Evolutionary conservation across 2,888 invertebrate genomes (phyloP), one percentile per base, ranked within the genome.

Genomic region (Subacronicta megacephala): DNA sequence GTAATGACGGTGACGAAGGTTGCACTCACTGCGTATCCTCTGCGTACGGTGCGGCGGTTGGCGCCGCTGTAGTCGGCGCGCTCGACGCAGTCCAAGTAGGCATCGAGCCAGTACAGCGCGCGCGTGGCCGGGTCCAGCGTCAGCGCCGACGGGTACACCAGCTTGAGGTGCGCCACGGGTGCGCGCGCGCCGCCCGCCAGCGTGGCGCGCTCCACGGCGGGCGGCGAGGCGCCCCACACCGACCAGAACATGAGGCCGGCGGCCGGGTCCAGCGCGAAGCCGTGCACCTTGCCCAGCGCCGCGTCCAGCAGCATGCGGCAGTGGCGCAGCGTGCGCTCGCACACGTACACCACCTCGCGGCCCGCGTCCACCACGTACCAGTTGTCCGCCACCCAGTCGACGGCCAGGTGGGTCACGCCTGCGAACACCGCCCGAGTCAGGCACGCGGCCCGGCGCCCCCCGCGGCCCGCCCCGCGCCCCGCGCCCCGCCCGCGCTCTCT

Each of bases 331-430:
- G 93, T 82, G 46, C 91, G 90, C 61, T 95, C 95, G 90, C 98
- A 98, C 74, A 96, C 93, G 89, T 96, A 96, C 72, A 98, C 95
- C 86, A 96, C 95, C 82, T 96, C 96, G 66, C 95, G 95, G 51
- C 92, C 93, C 77, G 95, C 95, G 89, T 97, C 97, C 77, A 96
- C 92, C 84, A 98, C 95, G 92, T 98, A 98, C 97, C 98, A 98
- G 93, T 98, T 98, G 76, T 96, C 95, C 13, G 97, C 96, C 55
- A 98, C 92, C 98, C 98, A 98, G 91, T 98, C 98, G 68, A 96
- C 87, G 6, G 96, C 96, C 78, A 98, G 94, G 83, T 97, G 96
- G 68, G 95, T 96, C 66, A 98, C 96, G 68, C 95, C 97, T 96
- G 88, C 83, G 75, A 55, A 29, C 29, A 12, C 29, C 29, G 12